Percentiles rank a stretch among this genome's conserved stretches.
phyloP scores from a whole-genome alignment of 1,140 invertebrate genomes.

The Ips typographus region DNA sequence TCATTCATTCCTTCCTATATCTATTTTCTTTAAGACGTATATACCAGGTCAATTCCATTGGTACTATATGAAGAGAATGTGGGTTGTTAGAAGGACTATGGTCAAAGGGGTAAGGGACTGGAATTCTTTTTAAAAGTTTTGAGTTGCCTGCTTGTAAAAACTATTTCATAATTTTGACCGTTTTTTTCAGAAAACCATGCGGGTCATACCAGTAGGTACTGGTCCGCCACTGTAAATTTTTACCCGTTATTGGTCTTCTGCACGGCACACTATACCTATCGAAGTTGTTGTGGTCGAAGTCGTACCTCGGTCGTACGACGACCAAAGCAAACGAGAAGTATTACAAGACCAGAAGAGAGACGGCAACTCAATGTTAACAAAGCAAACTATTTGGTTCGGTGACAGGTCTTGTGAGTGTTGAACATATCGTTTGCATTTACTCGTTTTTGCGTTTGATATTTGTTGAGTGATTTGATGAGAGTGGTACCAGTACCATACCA shows the following conservation, averaged over 20 bases:
- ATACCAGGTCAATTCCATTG: no score
- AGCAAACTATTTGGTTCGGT: slow-evolving; percentile 25
- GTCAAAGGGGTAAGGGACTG: no score
- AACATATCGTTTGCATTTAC: slow-evolving; percentile 9
- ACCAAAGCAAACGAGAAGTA: slow-evolving; percentile 18
- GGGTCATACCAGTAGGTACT: not conserved
- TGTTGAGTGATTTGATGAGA: slow-evolving; percentile 14
- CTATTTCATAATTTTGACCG: no score
- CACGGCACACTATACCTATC: slow-evolving; percentile 22
- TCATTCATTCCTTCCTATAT: no score
- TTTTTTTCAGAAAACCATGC: no score
- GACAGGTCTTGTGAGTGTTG: slow-evolving; percentile 13
- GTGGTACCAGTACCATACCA: slow-evolving; percentile 5
- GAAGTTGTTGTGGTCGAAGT: slow-evolving; percentile 2
- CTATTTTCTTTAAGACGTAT: no score
- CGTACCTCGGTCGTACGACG: slow-evolving; percentile 19
- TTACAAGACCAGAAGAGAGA: slow-evolving; percentile 24
- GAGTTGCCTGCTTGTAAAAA: no score
- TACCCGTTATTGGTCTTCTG: slow-evolving; percentile 35
- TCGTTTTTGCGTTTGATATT: slow-evolving; percentile 14
- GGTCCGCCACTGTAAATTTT: slow-evolving; percentile 37
- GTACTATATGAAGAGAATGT: no score
- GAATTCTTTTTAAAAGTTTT: no score
- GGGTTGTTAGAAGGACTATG: no score
- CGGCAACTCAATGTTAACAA: slow-evolving; percentile 31